Conservation (phyloP, 2,113 vertebrate species). For the Eurypyga helias region DNA sequence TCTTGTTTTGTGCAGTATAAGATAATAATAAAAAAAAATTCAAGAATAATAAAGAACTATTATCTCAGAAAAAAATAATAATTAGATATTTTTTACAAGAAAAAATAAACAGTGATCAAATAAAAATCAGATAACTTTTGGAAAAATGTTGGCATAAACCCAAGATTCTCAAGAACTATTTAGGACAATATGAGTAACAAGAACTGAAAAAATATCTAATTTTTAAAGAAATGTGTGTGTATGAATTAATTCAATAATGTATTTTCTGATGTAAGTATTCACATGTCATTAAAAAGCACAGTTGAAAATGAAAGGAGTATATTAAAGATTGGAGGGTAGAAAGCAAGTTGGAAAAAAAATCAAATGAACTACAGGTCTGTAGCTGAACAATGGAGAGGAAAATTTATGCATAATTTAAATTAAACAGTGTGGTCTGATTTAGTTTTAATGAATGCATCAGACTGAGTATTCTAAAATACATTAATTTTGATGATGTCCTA, state of each 20-base stretch:
- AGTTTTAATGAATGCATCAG: neutral
- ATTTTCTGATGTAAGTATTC: neutral
- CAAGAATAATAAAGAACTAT: slow-evolving; percentile 46
- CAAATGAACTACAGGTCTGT: neutral
- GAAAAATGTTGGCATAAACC: neutral
- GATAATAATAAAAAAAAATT: neutral
- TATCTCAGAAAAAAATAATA: neutral
- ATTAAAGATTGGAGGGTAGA: neutral
- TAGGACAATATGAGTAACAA: neutral
- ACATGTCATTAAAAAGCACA: neutral
- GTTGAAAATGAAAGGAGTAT: neutral
- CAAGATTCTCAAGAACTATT: neutral
- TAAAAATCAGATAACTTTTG: slow-evolving; percentile 38
- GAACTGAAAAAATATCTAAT: neutral
- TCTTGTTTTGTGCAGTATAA: slow-evolving; percentile 3
- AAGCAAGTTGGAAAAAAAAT: neutral
- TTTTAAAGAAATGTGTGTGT: neutral
- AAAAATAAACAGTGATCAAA: slow-evolving; percentile 29
- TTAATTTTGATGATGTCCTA: neutral
- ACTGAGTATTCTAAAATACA: neutral
- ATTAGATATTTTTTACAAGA: neutral
- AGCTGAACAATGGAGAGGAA: neutral
- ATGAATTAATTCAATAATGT: neutral
- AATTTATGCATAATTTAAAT: neutral
- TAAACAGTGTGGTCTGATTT: neutral